Percentiles rank a stretch among this genome's conserved stretches.
phyloP scores from a whole-genome alignment of 2,888 invertebrate genomes.

The Molorchus minor region DNA sequence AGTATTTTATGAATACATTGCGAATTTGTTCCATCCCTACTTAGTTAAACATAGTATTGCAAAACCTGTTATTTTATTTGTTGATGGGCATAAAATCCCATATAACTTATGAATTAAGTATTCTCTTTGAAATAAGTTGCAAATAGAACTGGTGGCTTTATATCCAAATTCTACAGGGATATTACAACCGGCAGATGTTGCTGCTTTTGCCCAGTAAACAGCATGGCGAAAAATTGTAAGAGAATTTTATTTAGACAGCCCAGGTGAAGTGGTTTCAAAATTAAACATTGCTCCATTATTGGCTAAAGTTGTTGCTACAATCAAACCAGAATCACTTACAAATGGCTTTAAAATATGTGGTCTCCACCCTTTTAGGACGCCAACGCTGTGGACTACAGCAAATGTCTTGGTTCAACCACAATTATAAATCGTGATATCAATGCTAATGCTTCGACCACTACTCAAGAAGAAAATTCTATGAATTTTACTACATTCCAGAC shows the following conservation, averaged over 20 bases:
- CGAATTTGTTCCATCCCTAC: slow-evolving; percentile 28
- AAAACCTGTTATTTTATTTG: slow-evolving; percentile 30
- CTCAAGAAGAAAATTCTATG: slow-evolving; percentile 6
- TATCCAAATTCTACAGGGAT: slow-evolving; percentile 34
- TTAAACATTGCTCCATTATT: slow-evolving; percentile 36
- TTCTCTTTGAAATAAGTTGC: slow-evolving; percentile 28
- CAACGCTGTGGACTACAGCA: slow-evolving; percentile 34
- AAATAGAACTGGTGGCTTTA: slow-evolving; percentile 34
- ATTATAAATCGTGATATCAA: slow-evolving; percentile 8
- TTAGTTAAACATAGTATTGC: slow-evolving; percentile 8
- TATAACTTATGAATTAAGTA: slow-evolving; percentile 29
- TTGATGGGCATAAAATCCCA: slow-evolving; percentile 36
- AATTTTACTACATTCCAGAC: slow-evolving; percentile 2
- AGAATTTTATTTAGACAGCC: slow-evolving; percentile 35
- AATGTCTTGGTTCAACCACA: slow-evolving; percentile 27
- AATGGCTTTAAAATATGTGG: slow-evolving; percentile 42
- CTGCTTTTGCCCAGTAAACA: slow-evolving; percentile 31
- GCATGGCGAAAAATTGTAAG: slow-evolving; percentile 25
- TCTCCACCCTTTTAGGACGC: slow-evolving; percentile 37
- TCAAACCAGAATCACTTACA: slow-evolving; percentile 35
- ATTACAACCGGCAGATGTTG: slow-evolving; percentile 35
- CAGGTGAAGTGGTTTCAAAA: slow-evolving; percentile 32
- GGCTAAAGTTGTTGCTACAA: slow-evolving; percentile 35
- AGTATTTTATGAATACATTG: slow-evolving; percentile 28
- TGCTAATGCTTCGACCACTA: background rate